These are phyloP conservation scores for Sesia apiformis DNA, from an alignment of 2,888 invertebrate genomes.

Conservation along the genomic window DNA sequence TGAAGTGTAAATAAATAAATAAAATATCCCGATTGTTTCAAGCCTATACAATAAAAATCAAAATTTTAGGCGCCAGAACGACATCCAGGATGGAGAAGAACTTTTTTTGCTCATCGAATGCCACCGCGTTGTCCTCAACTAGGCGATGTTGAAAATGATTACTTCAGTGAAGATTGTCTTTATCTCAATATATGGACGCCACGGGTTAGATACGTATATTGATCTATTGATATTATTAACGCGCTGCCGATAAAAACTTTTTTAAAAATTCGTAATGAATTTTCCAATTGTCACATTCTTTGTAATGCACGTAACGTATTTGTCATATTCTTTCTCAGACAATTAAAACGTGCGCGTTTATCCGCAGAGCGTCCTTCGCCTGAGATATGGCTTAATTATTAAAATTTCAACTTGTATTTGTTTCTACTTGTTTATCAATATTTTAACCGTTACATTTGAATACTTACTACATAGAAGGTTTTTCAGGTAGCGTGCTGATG, in stretches of 20 bases:
- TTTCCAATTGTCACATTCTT: neutral
- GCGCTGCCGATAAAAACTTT: neutral
- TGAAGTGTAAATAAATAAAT: neutral
- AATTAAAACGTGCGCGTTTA: no score
- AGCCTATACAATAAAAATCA: neutral
- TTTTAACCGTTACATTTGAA: no score
- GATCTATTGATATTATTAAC: neutral
- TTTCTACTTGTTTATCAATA: no score
- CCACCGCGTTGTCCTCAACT: conserved; percentile 81
- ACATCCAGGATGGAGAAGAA: conserved; percentile 82
- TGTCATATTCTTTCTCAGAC: no score
- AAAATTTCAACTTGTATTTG: no score
- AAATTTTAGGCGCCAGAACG: conserved; percentile 77
- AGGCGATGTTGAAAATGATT: conserved; percentile 30
- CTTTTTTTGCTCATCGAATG: conserved; percentile 80
- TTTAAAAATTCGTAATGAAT: neutral
- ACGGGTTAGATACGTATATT: conserved; percentile 59
- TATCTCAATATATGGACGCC: conserved; percentile 93
- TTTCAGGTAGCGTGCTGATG: conserved; percentile 65
- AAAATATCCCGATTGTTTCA: neutral
- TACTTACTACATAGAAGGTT: conserved; percentile 3
- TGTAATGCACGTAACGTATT: no score
- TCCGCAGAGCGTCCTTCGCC: no score
- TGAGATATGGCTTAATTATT: no score
- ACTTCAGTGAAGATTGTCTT: conserved; percentile 86